Conservation (phyloP, 2,113 vertebrate genomes). For the Salminus brasiliensis region DNA sequence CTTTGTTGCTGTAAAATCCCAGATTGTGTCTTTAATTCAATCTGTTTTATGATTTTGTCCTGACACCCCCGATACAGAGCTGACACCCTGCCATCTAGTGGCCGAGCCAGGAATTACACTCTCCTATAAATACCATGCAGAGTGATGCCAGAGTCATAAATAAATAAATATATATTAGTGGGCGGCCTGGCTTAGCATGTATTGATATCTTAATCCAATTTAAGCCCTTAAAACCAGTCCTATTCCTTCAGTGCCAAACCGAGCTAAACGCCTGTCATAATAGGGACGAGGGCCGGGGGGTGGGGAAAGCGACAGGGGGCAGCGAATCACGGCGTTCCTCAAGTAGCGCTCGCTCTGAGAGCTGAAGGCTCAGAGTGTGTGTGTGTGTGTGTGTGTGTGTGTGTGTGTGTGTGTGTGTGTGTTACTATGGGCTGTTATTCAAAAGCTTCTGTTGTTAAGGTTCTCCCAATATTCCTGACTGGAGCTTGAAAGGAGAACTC, state of each 20-base stretch:
- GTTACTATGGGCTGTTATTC: not conserved
- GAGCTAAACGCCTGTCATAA: constrained; percentile 40
- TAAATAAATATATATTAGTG: constrained; percentile 53
- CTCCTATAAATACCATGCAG: not conserved
- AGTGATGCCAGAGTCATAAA: constrained; percentile 31
- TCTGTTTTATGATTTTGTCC: not conserved
- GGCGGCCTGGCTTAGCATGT: constrained; percentile 54
- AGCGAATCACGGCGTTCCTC: not conserved
- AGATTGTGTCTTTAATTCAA: not conserved
- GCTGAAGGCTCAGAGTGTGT: too few relatives aligned
- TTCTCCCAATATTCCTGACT: not conserved
- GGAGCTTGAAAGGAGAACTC: not conserved
- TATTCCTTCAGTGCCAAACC: constrained; percentile 42
- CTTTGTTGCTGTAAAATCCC: not conserved
- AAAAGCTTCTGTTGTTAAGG: too few relatives aligned
- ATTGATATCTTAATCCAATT: constrained; percentile 55
- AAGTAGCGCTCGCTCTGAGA: too few relatives aligned
- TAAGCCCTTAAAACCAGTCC: constrained; percentile 54
- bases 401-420: too few relatives aligned
- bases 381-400: too few relatives aligned
- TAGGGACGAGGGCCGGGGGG: constrained; percentile 26
- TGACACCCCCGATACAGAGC: constrained; percentile 43
- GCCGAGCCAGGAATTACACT: constrained; percentile 9
- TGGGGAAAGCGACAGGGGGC: not conserved
- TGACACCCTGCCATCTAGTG: constrained; percentile 74